phyloP scores from a whole-genome alignment of 2,888 invertebrate species.

The Cosmopolites sordidus region DNA sequence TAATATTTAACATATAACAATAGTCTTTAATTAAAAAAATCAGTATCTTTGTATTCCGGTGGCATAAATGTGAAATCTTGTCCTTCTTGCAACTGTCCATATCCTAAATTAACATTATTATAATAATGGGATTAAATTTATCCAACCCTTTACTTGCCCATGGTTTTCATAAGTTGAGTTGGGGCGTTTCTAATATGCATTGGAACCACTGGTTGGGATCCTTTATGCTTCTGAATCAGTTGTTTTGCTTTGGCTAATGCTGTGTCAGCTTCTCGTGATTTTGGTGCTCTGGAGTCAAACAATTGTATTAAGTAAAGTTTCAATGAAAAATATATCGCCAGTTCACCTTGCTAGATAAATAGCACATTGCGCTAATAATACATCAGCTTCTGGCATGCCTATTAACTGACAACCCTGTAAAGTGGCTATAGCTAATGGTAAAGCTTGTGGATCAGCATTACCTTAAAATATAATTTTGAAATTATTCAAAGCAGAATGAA shows the following conservation, averaged over 20 bases:
- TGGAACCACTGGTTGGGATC: conserved; percentile 70
- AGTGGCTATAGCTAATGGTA: conserved; percentile 67
- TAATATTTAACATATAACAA: conserved; percentile 1
- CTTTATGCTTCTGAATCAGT: conserved; percentile 58
- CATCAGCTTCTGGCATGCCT: conserved; percentile 79
- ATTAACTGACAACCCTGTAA: conserved; percentile 75
- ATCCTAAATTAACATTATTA: conserved; percentile 51
- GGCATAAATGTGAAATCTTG: conserved; percentile 64
- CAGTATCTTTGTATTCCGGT: conserved; percentile 58
- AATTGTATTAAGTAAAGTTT: no score
- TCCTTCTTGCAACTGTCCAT: conserved; percentile 54
- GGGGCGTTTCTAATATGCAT: conserved; percentile 78
- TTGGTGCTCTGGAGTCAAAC: conserved; percentile 57
- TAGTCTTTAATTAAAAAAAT: conserved; percentile 52
- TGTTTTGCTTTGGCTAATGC: conserved; percentile 56
- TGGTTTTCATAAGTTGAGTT: conserved; percentile 69
- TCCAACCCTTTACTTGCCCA: conserved; percentile 58
- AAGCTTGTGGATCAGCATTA: conserved; percentile 61
- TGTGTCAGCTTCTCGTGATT: conserved; percentile 59
- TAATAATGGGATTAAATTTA: not conserved
- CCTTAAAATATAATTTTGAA: conserved; percentile 47
- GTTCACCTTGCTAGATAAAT: conserved; percentile 59
- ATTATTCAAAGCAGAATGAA: conserved; percentile 1
- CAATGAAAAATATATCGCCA: not conserved
- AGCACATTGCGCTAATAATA: conserved; percentile 71